phyloP scores from a whole-genome alignment of 1,140 invertebrate species.

The Drosophila pseudoananassae region DNA sequence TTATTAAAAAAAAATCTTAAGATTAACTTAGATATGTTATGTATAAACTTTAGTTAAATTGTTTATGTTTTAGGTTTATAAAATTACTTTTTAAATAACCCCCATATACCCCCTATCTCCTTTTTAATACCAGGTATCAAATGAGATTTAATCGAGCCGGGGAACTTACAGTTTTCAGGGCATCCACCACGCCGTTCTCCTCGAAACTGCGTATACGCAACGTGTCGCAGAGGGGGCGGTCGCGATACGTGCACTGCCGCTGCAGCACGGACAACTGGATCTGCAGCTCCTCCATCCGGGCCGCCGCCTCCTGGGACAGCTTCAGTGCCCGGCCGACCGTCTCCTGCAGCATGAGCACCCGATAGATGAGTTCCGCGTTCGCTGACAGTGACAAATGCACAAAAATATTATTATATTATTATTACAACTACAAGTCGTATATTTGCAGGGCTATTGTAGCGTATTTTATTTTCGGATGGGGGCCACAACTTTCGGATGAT shows the following conservation, averaged over 20 bases:
- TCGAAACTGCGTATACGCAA: slow-evolving; percentile 86
- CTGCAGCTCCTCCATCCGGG: slow-evolving; percentile 86
- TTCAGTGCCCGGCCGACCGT: slow-evolving; percentile 84
- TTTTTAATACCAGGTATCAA: neutral
- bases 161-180: slow-evolving; percentile 76
- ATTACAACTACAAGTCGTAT: neutral
- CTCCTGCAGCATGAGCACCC: slow-evolving; percentile 84
- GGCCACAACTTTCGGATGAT: neutral
- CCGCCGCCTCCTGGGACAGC: slow-evolving; percentile 85
- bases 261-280: slow-evolving; percentile 86
- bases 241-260: slow-evolving; percentile 86
- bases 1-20: neutral
- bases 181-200: slow-evolving; percentile 84
- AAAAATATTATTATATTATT: slow-evolving; percentile 39
- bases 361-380: slow-evolving; percentile 85
- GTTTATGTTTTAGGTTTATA: neutral
- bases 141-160: slow-evolving; percentile 18
- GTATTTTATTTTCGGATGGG: slow-evolving; percentile 49
- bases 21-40: neutral
- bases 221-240: slow-evolving; percentile 87
- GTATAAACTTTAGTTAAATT: too few species aligned
- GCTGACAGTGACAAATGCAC: slow-evolving; percentile 72
- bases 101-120: neutral
- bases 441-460: slow-evolving; percentile 65
- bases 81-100: neutral